These are phyloP conservation scores for Sylvilagus floridanus DNA, from an alignment of 2,797 vertebrate genomes.

Conservation along the genomic window DNA sequence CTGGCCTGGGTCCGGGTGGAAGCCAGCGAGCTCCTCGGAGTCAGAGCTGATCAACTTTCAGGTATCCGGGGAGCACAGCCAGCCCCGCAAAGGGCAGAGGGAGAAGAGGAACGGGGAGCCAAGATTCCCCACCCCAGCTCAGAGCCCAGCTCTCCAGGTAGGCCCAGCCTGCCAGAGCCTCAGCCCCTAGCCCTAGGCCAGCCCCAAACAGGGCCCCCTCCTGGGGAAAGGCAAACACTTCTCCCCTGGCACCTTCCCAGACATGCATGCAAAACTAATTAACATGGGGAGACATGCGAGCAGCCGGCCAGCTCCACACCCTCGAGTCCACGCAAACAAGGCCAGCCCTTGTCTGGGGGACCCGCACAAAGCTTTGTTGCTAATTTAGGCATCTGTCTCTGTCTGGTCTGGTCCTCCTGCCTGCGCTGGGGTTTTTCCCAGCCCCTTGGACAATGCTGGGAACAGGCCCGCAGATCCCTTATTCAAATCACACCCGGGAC, in stretches of 20 bases:
- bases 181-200: slow-evolving; percentile 72
- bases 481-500: slow-evolving; percentile 93
- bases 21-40: slow-evolving; percentile 69
- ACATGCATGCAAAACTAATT: slow-evolving; percentile 97
- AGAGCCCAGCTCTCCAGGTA: slow-evolving; percentile 56
- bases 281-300: slow-evolving; percentile 93
- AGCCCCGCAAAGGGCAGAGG: neutral
- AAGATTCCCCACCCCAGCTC: neutral
- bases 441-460: slow-evolving; percentile 92
- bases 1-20: slow-evolving; percentile 71
- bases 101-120: neutral
- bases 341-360: slow-evolving; percentile 91
- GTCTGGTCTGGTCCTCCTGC: slow-evolving; percentile 92
- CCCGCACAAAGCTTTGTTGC: slow-evolving; percentile 92
- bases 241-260: slow-evolving; percentile 93
- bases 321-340: slow-evolving; percentile 91
- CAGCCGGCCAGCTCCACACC: slow-evolving; percentile 89
- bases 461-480: slow-evolving; percentile 92
- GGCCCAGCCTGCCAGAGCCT: neutral
- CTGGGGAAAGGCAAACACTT: slow-evolving; percentile 88
- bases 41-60: slow-evolving; percentile 71
- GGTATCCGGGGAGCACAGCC: neutral
- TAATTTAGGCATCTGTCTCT: slow-evolving; percentile 97
- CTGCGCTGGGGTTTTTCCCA: slow-evolving; percentile 88
- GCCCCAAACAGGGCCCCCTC: slow-evolving; percentile 85